These are phyloP conservation scores for Patella ulyssiponensis DNA, from an alignment of 2,888 invertebrate species.

Conservation along the genomic window DNA sequence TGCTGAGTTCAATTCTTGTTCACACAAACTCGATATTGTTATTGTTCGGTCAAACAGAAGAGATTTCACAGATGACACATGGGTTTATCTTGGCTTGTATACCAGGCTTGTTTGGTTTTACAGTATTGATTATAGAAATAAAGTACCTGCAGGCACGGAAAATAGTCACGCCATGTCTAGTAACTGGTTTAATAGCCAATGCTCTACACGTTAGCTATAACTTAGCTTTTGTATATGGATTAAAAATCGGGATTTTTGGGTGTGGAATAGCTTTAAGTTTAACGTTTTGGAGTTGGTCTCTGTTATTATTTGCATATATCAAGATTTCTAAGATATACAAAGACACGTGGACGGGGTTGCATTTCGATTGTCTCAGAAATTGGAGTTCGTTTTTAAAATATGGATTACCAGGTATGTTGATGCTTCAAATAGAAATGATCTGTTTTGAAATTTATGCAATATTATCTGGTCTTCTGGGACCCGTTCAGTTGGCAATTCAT, in stretches of 20 bases:
- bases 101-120: conserved; percentile 3
- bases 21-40: neutral
- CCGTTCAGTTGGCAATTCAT: neutral
- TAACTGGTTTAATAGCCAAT: neutral
- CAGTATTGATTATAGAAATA: neutral
- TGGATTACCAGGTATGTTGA: neutral
- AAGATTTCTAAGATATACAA: neutral
- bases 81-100: neutral
- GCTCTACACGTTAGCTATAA: neutral
- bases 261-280: neutral
- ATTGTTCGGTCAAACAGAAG: neutral
- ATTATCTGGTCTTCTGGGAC: neutral
- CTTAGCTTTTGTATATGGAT: neutral
- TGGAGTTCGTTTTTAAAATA: neutral
- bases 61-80: neutral
- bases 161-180: neutral
- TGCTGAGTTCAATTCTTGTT: neutral
- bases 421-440: neutral
- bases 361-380: neutral
- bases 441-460: neutral
- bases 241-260: neutral
- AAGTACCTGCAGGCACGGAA: neutral
- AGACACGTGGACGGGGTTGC: neutral
- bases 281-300: neutral
- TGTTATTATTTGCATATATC: neutral